Conservation (phyloP, 2,888 invertebrate species). For the Nemotelus pantherinus region DNA sequence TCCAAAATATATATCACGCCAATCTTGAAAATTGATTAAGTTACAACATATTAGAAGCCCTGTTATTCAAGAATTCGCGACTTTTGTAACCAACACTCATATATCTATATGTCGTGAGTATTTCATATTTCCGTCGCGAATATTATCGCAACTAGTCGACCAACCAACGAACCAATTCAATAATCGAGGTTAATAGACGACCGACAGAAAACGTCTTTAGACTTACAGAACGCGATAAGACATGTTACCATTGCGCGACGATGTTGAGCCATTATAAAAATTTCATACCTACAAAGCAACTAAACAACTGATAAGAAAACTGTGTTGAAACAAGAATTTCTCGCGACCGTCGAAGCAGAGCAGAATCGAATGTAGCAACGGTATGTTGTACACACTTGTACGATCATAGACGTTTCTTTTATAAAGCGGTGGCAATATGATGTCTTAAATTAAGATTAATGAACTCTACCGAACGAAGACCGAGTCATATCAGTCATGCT, state of each 20-base stretch:
- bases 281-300: conserved; percentile 30
- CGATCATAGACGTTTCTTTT: background rate
- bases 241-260: background rate
- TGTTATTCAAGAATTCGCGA: too few species aligned
- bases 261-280: conserved; percentile 20
- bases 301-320: conserved; percentile 29
- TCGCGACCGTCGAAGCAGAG: background rate
- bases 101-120: too few species aligned
- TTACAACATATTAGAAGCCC: too few species aligned
- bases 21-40: too few species aligned
- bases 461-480: conserved; percentile 9
- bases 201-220: background rate
- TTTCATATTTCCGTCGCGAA: background rate
- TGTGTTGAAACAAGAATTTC: conserved; percentile 32
- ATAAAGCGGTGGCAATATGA: conserved; percentile 3
- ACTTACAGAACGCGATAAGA: conserved; percentile 22
- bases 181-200: conserved; percentile 1
- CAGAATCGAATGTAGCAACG: background rate
- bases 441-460: conserved; percentile 40
- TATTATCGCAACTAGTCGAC: background rate
- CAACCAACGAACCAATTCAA: background rate
- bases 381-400: background rate
- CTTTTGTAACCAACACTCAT: too few species aligned
- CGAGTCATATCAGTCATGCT: conserved; percentile 25
- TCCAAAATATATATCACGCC: too few species aligned